These are phyloP conservation scores for Arnoldichthys spilopterus DNA, from an alignment of 2,797 vertebrate genomes.

Conservation along the genomic window DNA sequence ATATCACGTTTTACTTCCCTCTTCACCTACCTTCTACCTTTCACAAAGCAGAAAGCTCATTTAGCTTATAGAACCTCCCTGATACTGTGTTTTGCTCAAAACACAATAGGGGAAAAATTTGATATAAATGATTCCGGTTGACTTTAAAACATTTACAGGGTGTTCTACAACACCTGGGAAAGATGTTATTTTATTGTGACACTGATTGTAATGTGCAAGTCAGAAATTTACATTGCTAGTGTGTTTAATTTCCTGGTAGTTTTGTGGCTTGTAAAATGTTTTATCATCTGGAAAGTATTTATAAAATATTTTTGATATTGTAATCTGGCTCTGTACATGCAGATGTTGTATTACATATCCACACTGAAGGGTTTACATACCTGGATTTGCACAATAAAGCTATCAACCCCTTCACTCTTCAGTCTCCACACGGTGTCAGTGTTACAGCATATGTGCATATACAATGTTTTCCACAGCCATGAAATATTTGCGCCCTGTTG, in stretches of 20 bases:
- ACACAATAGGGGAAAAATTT: too few species aligned
- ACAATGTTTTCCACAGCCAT: background rate
- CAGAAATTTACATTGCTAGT: background rate
- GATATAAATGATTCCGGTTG: background rate
- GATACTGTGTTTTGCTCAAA: too few species aligned
- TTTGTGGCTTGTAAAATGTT: background rate
- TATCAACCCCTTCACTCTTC: background rate
- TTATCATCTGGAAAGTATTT: background rate
- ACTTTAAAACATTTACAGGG: background rate
- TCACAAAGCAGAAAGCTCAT: too few species aligned
- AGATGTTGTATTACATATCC: background rate
- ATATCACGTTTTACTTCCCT: too few species aligned
- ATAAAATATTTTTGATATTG: constrained; percentile 22
- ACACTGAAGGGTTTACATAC: constrained; percentile 12
- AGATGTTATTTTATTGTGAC: background rate
- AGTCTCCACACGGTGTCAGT: constrained; percentile 42
- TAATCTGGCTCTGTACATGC: background rate
- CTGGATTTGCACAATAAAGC: constrained; percentile 28
- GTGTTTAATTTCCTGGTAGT: background rate
- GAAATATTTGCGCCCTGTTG: constrained; percentile 4
- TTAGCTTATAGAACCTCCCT: too few species aligned
- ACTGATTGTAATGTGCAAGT: background rate
- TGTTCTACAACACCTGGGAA: too few species aligned
- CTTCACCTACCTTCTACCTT: too few species aligned
- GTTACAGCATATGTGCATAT: constrained; percentile 1